phyloP scores from a whole-genome alignment of 2,113 vertebrate species.

The Sialia sialis region DNA sequence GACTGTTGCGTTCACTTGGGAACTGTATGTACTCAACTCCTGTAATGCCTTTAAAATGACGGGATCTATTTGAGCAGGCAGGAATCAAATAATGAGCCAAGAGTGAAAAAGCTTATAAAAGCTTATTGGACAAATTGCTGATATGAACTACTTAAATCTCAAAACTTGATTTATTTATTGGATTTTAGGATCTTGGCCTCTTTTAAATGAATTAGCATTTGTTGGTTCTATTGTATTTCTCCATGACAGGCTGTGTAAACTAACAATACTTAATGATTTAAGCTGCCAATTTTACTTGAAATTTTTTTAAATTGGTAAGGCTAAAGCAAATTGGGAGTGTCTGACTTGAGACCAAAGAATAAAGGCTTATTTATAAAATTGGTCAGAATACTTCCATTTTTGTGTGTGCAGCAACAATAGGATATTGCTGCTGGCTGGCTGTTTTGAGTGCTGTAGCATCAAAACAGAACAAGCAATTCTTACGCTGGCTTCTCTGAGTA shows the following conservation, averaged over 20 bases:
- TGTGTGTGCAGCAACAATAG: not conserved
- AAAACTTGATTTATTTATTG: conserved; percentile 1
- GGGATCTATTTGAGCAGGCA: not conserved
- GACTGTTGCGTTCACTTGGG: not conserved
- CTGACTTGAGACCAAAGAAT: not conserved
- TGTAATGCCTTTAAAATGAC: not conserved
- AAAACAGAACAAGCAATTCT: not conserved
- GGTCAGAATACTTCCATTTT: not conserved
- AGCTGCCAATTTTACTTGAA: conserved; percentile 40
- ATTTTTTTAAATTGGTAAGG: conserved; percentile 13
- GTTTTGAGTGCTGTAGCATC: not conserved
- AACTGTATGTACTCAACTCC: not conserved
- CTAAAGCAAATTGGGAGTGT: not conserved
- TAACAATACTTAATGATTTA: not conserved
- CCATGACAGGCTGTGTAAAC: not conserved
- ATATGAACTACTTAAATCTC: not conserved
- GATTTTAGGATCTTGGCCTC: not conserved
- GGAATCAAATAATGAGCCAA: not conserved
- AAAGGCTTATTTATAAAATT: not conserved
- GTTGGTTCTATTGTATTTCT: conserved; percentile 13
- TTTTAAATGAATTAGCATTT: not conserved
- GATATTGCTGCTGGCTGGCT: not conserved
- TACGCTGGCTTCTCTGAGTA: not conserved
- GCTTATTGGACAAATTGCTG: not conserved
- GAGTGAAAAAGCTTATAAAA: not conserved